Base-by-base conservation (phyloP, 2,888 invertebrate species). In the Cremastobaeus sp. region DNA sequence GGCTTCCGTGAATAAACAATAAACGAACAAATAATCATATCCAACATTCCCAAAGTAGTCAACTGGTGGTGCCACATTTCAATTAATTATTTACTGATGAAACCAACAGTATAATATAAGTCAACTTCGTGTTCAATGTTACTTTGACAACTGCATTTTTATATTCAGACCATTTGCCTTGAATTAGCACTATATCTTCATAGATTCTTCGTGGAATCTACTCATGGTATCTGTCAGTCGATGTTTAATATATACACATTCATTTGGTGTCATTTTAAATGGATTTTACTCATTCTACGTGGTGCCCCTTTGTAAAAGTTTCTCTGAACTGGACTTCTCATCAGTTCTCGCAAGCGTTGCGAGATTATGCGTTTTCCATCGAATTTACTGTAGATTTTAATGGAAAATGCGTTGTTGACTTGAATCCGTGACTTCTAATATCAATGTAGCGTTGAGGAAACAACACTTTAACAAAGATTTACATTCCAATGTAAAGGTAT, bases 401-500 rank as follows among this genome's bases (percentile, higher is more conserved):
- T n/a, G n/a, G n/a, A n/a, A n/a, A n/a, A 39, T 9, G 15, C 15
- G 43, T 48, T 48, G 35, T 50, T 45, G 45, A 57, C 39, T 30
- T 25, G 14, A 28, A 39, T 25, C 28, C 28, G 25, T 34, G 43
- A 57, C 57, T 45, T 43, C 20, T 43, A 57, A 43, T 57, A 30
- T 57, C 15, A 11, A 21, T 59, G 45, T 59, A 59, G 59, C 17
- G n/a, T 35, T 43, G 14, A 30, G 32, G 11, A 43, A n/a, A n/a
- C n/a, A n/a, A n/a, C 37, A 25, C 20, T 37, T 37, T 35, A 39
- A 48, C 32, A 12, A 30, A 41, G 59, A 59, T 25, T 59, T 59
- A 35, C 59, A 59, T 47, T 59, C 45, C 47, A 47, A 28, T 55
- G 41, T 55, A 20, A 57, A 43, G 35, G 1, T 30, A 30, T n/a